Evolutionary conservation across 2,888 invertebrate species (phyloP).

Genomic region (Microplitis deprimator): DNA sequence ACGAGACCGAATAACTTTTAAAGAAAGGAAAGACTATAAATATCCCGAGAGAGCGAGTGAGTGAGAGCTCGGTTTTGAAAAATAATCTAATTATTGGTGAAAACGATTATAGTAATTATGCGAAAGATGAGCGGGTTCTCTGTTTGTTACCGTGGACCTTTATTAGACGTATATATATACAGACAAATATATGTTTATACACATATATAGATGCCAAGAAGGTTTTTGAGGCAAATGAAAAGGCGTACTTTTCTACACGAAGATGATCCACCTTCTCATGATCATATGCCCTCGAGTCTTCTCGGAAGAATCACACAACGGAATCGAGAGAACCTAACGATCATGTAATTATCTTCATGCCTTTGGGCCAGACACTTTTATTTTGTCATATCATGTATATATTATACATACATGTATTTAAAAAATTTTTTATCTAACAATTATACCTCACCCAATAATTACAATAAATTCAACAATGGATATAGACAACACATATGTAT

Average conservation of each 20-base stretch:
- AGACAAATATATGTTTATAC: background rate
- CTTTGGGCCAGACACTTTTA: background rate
- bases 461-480: background rate
- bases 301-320: conserved; percentile 62
- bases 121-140: conserved; percentile 48
- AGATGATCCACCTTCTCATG: conserved; percentile 42
- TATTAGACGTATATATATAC: conserved; percentile 45
- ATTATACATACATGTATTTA: background rate
- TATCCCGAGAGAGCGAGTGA: conserved; percentile 29
- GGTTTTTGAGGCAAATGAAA: conserved; percentile 64
- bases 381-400: conserved; percentile 22
- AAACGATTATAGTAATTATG: conserved; percentile 71
- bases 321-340: conserved; percentile 48
- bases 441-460: background rate
- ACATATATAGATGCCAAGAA: conserved; percentile 30
- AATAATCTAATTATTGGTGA: conserved; percentile 71
- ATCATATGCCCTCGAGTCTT: conserved; percentile 19
- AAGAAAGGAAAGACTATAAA: conserved; percentile 54
- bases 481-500: background rate
- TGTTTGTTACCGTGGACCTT: conserved; percentile 46
- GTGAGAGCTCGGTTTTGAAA: conserved; percentile 49
- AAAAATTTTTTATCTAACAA: background rate
- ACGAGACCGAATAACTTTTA: conserved; percentile 39
- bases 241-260: conserved; percentile 61
- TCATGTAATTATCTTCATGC: conserved; percentile 48